These are phyloP conservation scores for Drosophila sproati DNA, from an alignment of 1,140 invertebrate genomes.

Conservation along the genomic window DNA sequence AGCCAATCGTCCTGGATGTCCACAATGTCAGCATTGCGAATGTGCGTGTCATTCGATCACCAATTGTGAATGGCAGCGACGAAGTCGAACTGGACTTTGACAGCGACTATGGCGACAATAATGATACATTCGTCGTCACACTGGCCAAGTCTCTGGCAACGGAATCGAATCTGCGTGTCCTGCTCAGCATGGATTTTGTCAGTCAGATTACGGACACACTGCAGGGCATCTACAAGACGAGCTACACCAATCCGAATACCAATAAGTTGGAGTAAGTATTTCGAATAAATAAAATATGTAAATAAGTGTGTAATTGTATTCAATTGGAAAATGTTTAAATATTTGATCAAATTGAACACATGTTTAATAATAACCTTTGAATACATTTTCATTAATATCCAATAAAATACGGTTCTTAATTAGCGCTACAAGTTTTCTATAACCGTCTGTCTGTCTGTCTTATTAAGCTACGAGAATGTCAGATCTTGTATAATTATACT, in stretches of 20 bases:
- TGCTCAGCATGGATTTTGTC: constrained; percentile 87
- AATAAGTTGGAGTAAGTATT: constrained; percentile 88
- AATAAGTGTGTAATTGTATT: too few species aligned
- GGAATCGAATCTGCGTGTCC: constrained; percentile 47
- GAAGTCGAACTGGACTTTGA: constrained; percentile 76
- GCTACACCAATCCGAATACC: constrained; percentile 88
- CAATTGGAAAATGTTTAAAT: too few species aligned
- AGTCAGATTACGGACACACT: constrained; percentile 88
- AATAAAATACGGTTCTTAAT: too few species aligned
- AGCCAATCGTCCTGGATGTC: constrained; percentile 81
- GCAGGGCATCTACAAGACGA: constrained; percentile 92
- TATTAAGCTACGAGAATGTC: too few species aligned
- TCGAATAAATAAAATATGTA: too few species aligned
- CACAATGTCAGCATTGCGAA: constrained; percentile 78
- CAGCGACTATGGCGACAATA: constrained; percentile 73
- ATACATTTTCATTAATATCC: too few species aligned
- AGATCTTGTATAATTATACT: too few species aligned
- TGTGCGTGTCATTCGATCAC: constrained; percentile 66
- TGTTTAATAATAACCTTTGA: too few species aligned
- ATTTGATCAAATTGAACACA: too few species aligned
- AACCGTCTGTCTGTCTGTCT: too few species aligned
- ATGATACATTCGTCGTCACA: constrained; percentile 72
- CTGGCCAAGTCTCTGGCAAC: constrained; percentile 46
- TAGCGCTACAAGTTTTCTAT: too few species aligned
- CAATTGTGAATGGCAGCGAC: constrained; percentile 40